These are phyloP conservation scores for Erpobdella octoculata DNA, from an alignment of 2,888 invertebrate species.

Conservation along the genomic window DNA sequence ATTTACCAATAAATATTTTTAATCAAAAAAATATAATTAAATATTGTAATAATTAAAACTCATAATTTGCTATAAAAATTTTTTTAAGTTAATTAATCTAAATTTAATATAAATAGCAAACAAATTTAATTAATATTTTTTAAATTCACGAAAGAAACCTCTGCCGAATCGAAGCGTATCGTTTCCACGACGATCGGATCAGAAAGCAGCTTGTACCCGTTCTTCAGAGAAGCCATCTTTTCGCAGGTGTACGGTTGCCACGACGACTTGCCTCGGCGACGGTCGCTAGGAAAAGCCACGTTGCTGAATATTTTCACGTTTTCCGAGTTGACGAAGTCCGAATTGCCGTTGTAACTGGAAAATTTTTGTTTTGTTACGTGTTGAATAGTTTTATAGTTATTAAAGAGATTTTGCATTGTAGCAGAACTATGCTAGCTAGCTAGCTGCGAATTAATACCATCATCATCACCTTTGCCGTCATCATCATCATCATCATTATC, in stretches of 20 bases:
- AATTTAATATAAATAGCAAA: no score
- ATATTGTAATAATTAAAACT: not conserved
- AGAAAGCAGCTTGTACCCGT: not conserved
- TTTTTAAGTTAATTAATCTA: no score
- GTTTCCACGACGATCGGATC: not conserved
- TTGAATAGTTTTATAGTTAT: no score
- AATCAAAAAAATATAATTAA: conserved; percentile 34
- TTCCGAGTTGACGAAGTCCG: not conserved
- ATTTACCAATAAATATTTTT: not conserved
- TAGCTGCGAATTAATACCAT: no score
- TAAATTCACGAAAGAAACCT: no score
- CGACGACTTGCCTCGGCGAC: not conserved
- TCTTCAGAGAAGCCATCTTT: not conserved
- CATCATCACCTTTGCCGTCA: no score
- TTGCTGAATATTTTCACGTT: not conserved
- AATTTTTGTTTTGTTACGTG: no score
- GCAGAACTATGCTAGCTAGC: no score
- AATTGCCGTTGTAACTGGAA: not conserved
- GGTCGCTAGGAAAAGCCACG: not conserved
- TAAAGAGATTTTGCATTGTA: no score
- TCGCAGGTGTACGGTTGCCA: conserved; percentile 1
- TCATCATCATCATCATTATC: not conserved
- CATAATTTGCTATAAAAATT: not conserved
- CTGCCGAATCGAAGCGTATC: not conserved
- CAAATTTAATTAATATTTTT: not conserved